Base-by-base conservation (phyloP, 1,140 invertebrate species). In the Drosophila serrata region DNA sequence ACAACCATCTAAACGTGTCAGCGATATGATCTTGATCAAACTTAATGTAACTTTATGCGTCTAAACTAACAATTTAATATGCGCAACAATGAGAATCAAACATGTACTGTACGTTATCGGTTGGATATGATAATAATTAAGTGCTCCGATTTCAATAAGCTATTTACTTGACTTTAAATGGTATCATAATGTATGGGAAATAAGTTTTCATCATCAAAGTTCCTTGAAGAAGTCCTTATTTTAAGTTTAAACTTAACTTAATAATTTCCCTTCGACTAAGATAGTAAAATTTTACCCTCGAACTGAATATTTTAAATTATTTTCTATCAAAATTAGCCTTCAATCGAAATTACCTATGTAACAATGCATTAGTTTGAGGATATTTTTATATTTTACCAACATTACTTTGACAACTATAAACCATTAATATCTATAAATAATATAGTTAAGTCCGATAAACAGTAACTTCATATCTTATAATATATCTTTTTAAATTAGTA, bases 1-100 rank as follows among this genome's bases (percentile, higher is more conserved):
- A 43, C 65, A 67, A 45, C 65, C 33, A 67, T 67, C 63, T 69
- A 69, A 69, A 55, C 37, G 62, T 53, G 33, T 29, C 35, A 35
- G 0, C 35, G 65, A 69, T 69, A 67, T n/a, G 46, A 69, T 69
- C 65, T 67, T 24, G 46, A 67, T 69, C 62, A 43, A 15, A 27
- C 37, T 31, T 55, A 13, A 46, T 37, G 60, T 49, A 49, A 64
- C 22, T 49, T 42, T 42, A 53, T 69, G 65, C 31, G 11, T 17
- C 37, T 64, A 51, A 42, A 31, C 62, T 11, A 55, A 69, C 62
- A 65, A 45, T 45, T 65, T 61, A 42, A 33, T 61, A 31, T 61
- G 27, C 33, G 6, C 61, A 42, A 15, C 17, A 31, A 22, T 19
- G 11, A 11, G 15, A 29, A 37, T 35, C 6, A 19, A 46, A 15